Evolutionary conservation across 1,140 invertebrate genomes (phyloP).

Genomic region (Bombyx mori): ASM3026992v2 NC_085115.1:5962501-5963000

Average conservation of each 20-base stretch:
- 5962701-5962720: constrained; percentile 16
- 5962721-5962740: constrained; percentile 18
- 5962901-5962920: not conserved
- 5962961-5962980: not conserved
- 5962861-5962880: constrained; percentile 26
- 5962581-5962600: too few species aligned
- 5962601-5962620: too few species aligned
- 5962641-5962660: not conserved
- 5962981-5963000: too few species aligned
- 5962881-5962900: constrained; percentile 17
- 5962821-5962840: constrained; percentile 25
- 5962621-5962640: too few species aligned
- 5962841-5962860: constrained; percentile 26
- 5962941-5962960: not conserved
- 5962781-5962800: constrained; percentile 18
- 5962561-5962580: too few species aligned
- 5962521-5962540: too few species aligned
- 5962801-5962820: constrained; percentile 39
- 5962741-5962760: constrained; percentile 25
- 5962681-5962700: constrained; percentile 7
- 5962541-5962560: too few species aligned
- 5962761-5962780: constrained; percentile 27
- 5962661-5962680: constrained; percentile 2
- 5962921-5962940: not conserved
- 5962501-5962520: too few species aligned